Conservation (phyloP, 30 jellyfish, hydroid and myxozoan species). For the Phacellophora camtschatica region DNA sequence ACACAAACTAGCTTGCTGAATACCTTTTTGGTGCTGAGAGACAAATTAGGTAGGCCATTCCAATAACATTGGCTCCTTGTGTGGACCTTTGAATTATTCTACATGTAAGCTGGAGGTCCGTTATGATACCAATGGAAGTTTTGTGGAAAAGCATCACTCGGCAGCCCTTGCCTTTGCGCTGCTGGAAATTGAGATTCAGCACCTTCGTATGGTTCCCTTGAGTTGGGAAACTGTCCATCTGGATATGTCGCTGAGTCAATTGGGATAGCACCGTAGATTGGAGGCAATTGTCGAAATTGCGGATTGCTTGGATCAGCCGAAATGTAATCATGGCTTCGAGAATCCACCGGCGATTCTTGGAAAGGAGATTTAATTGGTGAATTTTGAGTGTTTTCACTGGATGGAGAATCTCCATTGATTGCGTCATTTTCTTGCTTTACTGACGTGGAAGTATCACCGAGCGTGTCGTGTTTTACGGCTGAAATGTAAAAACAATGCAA, state of each 20-base stretch:
- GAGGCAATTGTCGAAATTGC: conserved; percentile 27
- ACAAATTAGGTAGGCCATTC: no score
- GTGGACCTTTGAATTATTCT: no score
- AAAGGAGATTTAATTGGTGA: conserved; percentile 31
- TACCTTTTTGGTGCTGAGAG: no score
- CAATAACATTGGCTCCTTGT: no score
- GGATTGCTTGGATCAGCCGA: conserved; percentile 5
- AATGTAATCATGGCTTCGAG: conserved; percentile 16
- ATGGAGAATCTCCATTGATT: no score
- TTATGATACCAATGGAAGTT: conserved; percentile 44
- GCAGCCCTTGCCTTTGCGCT: conserved; percentile 23
- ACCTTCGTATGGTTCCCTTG: conserved; percentile 53
- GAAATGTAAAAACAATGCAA: not conserved
- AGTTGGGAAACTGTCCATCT: conserved; percentile 17
- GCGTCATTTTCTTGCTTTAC: conserved; percentile 28
- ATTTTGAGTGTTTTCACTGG: no score
- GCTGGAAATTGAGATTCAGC: conserved; percentile 19
- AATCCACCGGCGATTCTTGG: conserved; percentile 2
- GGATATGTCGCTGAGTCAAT: conserved; percentile 27
- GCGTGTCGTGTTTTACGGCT: conserved; percentile 1
- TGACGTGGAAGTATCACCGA: conserved; percentile 5
- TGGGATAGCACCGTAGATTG: conserved; percentile 22
- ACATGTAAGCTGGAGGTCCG: conserved; percentile 67
- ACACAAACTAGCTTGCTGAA: no score
- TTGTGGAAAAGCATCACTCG: conserved; percentile 51